Conservation (phyloP, 2,888 invertebrate genomes). For the Chaitophorus viminalis region DNA sequence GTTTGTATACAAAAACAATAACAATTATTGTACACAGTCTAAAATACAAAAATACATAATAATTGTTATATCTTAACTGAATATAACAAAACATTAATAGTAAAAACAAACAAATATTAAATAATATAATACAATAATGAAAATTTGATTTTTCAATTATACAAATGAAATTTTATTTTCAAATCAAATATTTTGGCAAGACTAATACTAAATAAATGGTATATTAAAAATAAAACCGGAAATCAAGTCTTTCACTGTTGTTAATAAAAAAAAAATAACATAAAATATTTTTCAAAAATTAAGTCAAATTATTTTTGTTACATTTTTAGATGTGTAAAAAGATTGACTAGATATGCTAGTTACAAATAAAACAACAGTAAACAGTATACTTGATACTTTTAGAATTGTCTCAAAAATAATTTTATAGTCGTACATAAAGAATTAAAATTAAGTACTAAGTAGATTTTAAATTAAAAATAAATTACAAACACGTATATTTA, state of each 20-base stretch:
- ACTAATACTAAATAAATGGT: background rate
- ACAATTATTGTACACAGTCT: background rate
- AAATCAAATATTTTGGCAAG: conserved; percentile 38
- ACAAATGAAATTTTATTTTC: background rate
- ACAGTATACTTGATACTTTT: background rate
- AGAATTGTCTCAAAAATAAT: background rate
- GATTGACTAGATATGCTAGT: conserved; percentile 19
- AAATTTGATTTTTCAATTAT: background rate
- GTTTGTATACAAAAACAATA: background rate
- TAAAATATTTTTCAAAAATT: background rate
- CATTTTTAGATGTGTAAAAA: background rate
- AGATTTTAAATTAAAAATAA: background rate
- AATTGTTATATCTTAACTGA: background rate
- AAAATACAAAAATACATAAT: background rate
- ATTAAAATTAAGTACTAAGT: conserved; percentile 25
- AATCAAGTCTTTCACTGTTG: background rate
- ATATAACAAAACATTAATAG: background rate
- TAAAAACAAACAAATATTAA: background rate
- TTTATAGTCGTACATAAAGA: background rate
- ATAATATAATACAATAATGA: background rate
- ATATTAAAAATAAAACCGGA: background rate
- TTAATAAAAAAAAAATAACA: background rate
- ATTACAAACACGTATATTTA: background rate
- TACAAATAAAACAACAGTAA: background rate
- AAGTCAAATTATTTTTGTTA: background rate